Evolutionary conservation across 2,797 vertebrate genomes (phyloP).

Genomic region (Tadarida brasiliensis): DNA sequence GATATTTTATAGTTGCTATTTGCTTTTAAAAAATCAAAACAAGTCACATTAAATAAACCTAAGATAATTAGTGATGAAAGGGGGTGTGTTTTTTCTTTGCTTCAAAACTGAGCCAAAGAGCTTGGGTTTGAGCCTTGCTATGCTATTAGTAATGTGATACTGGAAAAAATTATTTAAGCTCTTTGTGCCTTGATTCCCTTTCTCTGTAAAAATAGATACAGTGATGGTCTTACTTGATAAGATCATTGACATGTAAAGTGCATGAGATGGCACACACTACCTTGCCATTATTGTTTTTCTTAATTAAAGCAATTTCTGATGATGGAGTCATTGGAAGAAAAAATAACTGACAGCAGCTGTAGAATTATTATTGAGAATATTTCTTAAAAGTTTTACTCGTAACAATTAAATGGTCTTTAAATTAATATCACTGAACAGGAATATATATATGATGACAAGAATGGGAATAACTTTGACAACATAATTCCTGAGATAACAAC

Average conservation of each 20-base stretch:
- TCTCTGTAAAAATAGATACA: neutral
- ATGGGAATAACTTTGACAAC: neutral
- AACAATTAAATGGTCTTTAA: conserved; percentile 2
- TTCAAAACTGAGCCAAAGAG: conserved; percentile 1
- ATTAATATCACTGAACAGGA: neutral
- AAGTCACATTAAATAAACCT: neutral
- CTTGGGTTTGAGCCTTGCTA: neutral
- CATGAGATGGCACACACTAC: neutral
- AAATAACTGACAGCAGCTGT: neutral
- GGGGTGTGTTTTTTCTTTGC: neutral
- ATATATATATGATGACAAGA: conserved; percentile 63
- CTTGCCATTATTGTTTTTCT: conserved; percentile 20
- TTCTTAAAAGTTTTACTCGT: conserved; percentile 46
- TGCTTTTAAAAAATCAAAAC: neutral
- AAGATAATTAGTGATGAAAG: neutral
- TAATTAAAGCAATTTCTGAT: neutral
- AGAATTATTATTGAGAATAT: conserved; percentile 19
- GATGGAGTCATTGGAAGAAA: neutral
- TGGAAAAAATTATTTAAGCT: neutral
- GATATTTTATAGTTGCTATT: neutral
- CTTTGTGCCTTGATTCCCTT: neutral
- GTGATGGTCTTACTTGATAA: neutral
- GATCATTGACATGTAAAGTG: neutral
- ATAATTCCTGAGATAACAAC: conserved; percentile 40
- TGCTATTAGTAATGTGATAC: neutral